A percentile compares a stretch with the other conserved stretches of the same genome.
phyloP scores from a whole-genome alignment of 2,797 vertebrate species.

The Hydrophis major region DNA sequence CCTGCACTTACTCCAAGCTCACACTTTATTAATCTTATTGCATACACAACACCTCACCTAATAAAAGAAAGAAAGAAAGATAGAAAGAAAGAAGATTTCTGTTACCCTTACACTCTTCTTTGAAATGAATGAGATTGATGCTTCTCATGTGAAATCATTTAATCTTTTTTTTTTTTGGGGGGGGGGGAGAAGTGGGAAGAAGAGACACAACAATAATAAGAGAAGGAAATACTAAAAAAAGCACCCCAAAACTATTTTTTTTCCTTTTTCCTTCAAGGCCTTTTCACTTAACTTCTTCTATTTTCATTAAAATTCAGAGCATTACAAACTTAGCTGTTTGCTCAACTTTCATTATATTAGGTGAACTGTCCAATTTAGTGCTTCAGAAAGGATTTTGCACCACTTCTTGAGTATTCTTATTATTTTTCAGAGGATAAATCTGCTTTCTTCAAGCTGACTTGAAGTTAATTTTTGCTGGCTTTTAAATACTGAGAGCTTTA shows the following conservation, averaged over 20 bases:
- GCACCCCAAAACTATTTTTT: neutral
- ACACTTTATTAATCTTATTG: too few relatives aligned
- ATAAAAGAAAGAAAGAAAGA: too few relatives aligned
- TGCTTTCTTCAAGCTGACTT: slow-evolving; percentile 9
- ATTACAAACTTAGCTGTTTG: slow-evolving; percentile 19
- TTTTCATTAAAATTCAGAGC: slow-evolving; percentile 25
- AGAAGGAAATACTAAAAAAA: neutral
- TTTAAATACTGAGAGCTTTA: slow-evolving; percentile 3
- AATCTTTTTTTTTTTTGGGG: slow-evolving; percentile 1
- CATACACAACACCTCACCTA: too few relatives aligned
- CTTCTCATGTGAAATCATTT: neutral
- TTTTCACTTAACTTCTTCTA: neutral
- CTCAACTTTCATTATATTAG: slow-evolving; percentile 21
- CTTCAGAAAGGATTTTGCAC: slow-evolving; percentile 30
- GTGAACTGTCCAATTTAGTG: slow-evolving; percentile 17
- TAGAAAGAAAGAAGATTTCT: neutral
- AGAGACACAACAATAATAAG: neutral
- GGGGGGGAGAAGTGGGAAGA: neutral
- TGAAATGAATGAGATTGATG: neutral
- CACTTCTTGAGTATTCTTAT: neutral
- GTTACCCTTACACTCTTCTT: neutral
- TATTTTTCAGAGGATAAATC: slow-evolving; percentile 3
- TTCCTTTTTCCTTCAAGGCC: neutral
- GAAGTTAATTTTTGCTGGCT: slow-evolving; percentile 36
- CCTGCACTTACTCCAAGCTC: too few relatives aligned